Evolutionary conservation across 2,113 vertebrate species (phyloP).

Genomic region (Tylochromis polylepis): DNA sequence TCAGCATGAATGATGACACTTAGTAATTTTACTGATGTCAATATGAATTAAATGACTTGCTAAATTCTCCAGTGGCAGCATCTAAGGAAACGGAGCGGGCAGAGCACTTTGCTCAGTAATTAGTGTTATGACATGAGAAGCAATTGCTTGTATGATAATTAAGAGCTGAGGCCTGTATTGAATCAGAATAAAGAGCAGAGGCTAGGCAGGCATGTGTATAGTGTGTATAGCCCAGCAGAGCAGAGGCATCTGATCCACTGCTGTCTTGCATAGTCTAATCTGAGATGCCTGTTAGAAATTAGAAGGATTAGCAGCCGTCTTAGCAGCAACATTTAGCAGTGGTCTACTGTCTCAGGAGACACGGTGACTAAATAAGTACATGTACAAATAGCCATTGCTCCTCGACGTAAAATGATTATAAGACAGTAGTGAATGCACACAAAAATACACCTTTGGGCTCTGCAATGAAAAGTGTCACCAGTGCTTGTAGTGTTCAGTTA

Average conservation of each 20-base stretch:
- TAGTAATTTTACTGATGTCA: neutral
- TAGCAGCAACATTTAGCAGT: conserved; percentile 38
- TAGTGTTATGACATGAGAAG: neutral
- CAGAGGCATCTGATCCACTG: conserved; percentile 4
- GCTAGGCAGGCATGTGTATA: neutral
- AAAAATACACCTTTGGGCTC: neutral
- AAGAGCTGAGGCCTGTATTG: neutral
- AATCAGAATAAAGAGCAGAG: neutral
- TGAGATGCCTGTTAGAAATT: conserved; percentile 43
- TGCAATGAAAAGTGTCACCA: neutral
- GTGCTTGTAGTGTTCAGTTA: neutral
- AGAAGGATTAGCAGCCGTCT: conserved; percentile 52
- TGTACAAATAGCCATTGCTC: conserved; percentile 56
- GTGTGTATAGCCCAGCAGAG: neutral
- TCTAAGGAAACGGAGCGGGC: neutral
- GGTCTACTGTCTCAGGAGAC: conserved; percentile 26
- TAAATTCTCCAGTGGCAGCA: neutral
- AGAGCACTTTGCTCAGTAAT: neutral
- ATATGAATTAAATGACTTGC: neutral
- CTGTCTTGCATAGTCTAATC: conserved; percentile 42
- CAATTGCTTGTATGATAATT: neutral
- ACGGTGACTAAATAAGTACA: conserved; percentile 39
- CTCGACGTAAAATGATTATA: conserved; percentile 36
- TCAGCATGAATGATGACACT: neutral
- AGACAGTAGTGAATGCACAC: neutral